Conservation (phyloP, 1,140 invertebrate genomes). For the Plectrocnemia conspersa region DNA sequence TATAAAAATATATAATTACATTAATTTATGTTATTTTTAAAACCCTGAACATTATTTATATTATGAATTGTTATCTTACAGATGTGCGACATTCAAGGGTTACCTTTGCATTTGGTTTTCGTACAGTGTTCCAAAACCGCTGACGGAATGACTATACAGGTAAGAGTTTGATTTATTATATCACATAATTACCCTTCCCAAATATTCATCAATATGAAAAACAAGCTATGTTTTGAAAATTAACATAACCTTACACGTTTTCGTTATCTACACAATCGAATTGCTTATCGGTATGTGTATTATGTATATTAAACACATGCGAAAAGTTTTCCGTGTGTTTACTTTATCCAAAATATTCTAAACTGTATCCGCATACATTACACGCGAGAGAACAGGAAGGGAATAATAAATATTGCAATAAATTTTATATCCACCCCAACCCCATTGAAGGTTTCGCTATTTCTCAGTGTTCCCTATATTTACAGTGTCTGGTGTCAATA, state of each 20-base stretch:
- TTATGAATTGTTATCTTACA: slow-evolving; percentile 17
- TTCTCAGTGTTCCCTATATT: slow-evolving; percentile 12
- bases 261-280: no score
- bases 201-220: no score
- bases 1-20: no score
- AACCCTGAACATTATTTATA: no score
- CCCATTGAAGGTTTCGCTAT: slow-evolving; percentile 1
- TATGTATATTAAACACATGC: no score
- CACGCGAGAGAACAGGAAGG: slow-evolving; percentile 16
- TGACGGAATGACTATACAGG: slow-evolving; percentile 32
- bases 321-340: no score
- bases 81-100: slow-evolving; percentile 5
- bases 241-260: no score
- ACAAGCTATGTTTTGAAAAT: no score
- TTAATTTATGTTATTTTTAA: no score
- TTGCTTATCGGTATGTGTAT: no score
- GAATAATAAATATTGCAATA: slow-evolving; percentile 32
- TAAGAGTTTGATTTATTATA: slow-evolving; percentile 11
- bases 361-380: slow-evolving; percentile 26
- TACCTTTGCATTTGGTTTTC: slow-evolving; percentile 8
- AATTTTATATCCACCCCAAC: slow-evolving; percentile 24
- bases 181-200: background rate
- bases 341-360: slow-evolving; percentile 3
- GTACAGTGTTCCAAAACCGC: slow-evolving; percentile 10
- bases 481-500: slow-evolving; percentile 3